These are phyloP conservation scores for Mycalesis mineus DNA, from an alignment of 2,888 invertebrate species.

Conservation along the genomic window DNA sequence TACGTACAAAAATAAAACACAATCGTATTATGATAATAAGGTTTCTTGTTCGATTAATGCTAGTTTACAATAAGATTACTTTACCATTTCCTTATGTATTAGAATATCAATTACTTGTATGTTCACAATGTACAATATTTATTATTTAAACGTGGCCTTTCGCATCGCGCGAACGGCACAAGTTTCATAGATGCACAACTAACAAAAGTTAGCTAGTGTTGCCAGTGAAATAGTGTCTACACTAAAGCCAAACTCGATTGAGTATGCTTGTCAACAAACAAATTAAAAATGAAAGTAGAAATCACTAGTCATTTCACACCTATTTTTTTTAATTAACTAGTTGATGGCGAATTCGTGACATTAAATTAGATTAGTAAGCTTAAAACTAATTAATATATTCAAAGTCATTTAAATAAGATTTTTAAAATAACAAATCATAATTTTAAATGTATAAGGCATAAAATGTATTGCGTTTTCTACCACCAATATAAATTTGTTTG, in stretches of 20 bases:
- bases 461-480: too few relatives aligned
- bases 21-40: conserved; percentile 74
- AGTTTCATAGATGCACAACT: neutral
- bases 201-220: neutral
- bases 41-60: conserved; percentile 77
- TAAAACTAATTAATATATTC: too few relatives aligned
- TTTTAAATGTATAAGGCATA: too few relatives aligned
- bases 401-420: too few relatives aligned
- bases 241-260: too few relatives aligned
- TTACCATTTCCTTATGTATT: conserved; percentile 63
- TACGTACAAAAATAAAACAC: conserved; percentile 55
- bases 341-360: too few relatives aligned
- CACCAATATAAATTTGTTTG: too few relatives aligned
- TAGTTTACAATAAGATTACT: conserved; percentile 77
- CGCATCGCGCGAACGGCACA: neutral
- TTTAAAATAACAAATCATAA: neutral
- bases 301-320: too few relatives aligned
- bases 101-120: conserved; percentile 71
- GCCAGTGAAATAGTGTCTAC: neutral
- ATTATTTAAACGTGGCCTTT: conserved; percentile 23
- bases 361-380: too few relatives aligned
- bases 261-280: too few relatives aligned
- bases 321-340: too few relatives aligned
- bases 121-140: conserved; percentile 78
- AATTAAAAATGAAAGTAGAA: too few relatives aligned